Evolutionary conservation across 1,140 invertebrate species (phyloP).

Genomic region (Potamilus streckersoni): DNA sequence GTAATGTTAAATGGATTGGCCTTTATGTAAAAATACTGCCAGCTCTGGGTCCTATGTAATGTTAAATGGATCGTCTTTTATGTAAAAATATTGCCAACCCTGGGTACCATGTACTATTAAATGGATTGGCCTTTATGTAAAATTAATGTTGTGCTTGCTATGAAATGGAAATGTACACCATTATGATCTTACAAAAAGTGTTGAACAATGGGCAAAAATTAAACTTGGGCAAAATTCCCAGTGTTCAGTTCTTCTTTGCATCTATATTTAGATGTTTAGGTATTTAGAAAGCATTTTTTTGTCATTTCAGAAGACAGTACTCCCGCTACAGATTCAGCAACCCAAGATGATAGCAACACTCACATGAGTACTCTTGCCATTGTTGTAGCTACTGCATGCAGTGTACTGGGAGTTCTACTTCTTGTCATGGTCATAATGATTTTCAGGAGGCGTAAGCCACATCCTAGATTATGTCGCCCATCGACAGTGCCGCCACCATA

Average conservation of each 20-base stretch:
- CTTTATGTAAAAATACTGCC: too few species aligned
- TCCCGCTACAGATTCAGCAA: neutral
- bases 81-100: too few species aligned
- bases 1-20: too few species aligned
- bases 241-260: neutral
- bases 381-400: constrained; percentile 63
- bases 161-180: neutral
- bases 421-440: constrained; percentile 61
- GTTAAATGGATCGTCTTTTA: too few species aligned
- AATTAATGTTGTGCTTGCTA: too few species aligned
- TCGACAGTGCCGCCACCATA: constrained; percentile 55
- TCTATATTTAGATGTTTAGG: neutral
- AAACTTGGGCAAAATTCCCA: neutral
- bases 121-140: too few species aligned
- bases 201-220: neutral
- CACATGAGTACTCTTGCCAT: constrained; percentile 58
- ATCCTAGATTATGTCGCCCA: constrained; percentile 29
- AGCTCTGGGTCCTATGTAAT: too few species aligned
- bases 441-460: constrained; percentile 57
- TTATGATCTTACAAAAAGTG: neutral
- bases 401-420: constrained; percentile 62
- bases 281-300: neutral
- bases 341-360: neutral
- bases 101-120: too few species aligned
- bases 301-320: neutral